A percentile compares a stretch with the other conserved stretches of the same genome.
These are phyloP conservation scores for Eonycteris spelaea DNA, from an alignment of 2,113 vertebrate genomes.

Conservation along the genomic window DNA sequence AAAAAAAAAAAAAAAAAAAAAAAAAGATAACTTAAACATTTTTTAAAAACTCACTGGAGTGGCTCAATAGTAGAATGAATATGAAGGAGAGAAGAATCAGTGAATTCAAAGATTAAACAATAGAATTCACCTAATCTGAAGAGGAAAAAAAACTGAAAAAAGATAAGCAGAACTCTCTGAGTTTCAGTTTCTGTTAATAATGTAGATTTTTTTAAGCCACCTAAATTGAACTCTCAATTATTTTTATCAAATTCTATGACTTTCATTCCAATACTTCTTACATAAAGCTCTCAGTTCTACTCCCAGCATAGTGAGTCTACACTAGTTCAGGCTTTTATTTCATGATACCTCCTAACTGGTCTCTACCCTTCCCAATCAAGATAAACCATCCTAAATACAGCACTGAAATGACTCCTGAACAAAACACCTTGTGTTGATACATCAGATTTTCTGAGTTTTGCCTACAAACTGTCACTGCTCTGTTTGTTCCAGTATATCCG, in stretches of 20 bases:
- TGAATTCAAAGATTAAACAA: background rate
- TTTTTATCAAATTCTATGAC: background rate
- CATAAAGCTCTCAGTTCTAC: background rate
- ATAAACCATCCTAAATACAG: background rate
- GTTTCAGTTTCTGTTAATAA: background rate
- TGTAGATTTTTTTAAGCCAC: background rate
- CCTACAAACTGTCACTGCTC: background rate
- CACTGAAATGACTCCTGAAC: background rate
- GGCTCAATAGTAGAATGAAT: background rate
- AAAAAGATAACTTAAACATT: background rate
- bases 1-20: background rate
- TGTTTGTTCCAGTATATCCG: background rate
- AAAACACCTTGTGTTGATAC: background rate
- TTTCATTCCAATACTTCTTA: background rate
- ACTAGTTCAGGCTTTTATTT: background rate
- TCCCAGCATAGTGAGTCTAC: too few relatives aligned
- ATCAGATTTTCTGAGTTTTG: background rate
- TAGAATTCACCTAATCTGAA: background rate
- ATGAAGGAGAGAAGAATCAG: background rate
- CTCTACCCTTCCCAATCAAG: background rate
- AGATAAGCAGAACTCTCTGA: background rate
- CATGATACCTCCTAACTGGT: background rate
- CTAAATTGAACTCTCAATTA: background rate
- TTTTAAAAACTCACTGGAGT: background rate
- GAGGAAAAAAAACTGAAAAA: background rate